Base-by-base conservation (phyloP, 1,140 invertebrate species). In the Drosophila novamexicana region DNA sequence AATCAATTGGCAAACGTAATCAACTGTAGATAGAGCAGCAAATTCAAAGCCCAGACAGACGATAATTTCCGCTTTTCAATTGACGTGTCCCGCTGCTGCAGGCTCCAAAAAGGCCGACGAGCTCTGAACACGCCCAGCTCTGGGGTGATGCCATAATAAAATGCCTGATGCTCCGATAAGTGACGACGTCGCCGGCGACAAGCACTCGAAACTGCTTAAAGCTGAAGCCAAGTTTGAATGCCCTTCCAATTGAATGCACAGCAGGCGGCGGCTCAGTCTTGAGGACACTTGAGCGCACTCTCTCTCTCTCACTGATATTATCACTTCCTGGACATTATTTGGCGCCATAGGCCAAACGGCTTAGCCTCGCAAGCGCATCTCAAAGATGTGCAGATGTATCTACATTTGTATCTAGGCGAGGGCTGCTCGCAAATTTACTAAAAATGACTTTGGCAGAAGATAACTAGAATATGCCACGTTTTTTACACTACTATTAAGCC, bases 281-380 rank as follows among this genome's bases (percentile, higher is more conserved):
- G 70, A 82, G 70, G 29, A 62, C 67, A 70, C 84, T 88, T 67
- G 65, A 76, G 83, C 63, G 44, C 57, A 29, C 22, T 29, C 22
- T 29, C 22, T 29, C 22, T 22, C 22, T 72, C 37, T 59, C 56
- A 37, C 66, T 71, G 83, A 86, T 88, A 86, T 86, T 88, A 86
- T 86, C 83, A 83, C 84, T 86, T 88, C 82, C 83, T 86, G 76
- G 83, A 88, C 79, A 86, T 86, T 88, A 86, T 86, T 86, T 77
- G 79, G 79, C 69, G 83, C 84, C 83, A 77, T 83, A 83, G 83
- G 83, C 83, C 83, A 88, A 88, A 88, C 88, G 79, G 76, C 79
- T 79, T 86, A 82, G 68, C 78, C 53, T 52, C 49, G 80, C 67
- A 47, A 71, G 74, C 61, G 68, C 65, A 61, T 76, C 80, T 74